Base-by-base conservation (phyloP, 2,797 vertebrate genomes). In the Xerus rutilus region DNA sequence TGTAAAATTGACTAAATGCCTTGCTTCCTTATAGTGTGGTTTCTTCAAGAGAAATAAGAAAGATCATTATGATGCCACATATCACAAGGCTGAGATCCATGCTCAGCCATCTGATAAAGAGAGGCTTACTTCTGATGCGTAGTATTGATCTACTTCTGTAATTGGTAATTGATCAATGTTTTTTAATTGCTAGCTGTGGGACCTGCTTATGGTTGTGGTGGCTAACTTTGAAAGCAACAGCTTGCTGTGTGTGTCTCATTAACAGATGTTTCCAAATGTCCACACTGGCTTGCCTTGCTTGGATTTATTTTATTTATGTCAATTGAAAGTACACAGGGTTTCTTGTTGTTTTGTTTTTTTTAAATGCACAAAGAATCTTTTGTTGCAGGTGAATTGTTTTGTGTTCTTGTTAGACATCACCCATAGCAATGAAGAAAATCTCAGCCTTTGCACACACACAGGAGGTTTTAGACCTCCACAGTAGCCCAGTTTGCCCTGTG, bases 71-170 rank as follows among this genome's bases (percentile, higher is more conserved):
- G 99, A 99, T 98, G 99, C 99, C 97, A 99, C 99, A 85, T 99
- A 99, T 99, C 99, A 99, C 98, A 99, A 99, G 99, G 99, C 99
- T 99, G 99, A 99, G 99, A 99, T 99, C 99, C 99, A 99, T 98
- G 98, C 99, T 99, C 99, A 99, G 99, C 99, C 99, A 8, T 99
- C 99, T 99, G 99, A 99, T 99, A 99, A 99, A 99, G 99, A 99
- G 98, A 99, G 99, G 98, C 99, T 99, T 98, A 99, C 99, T 98
- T 99, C 99, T 98, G 99, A 99, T 99, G 99, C 99, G 97, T 99
- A 99, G 99, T 99, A 98, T 98, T 99, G 98, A 98, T 99, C 98
- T 98, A 95, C 99, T 98, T 98, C 99, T 99, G 98, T 99, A 98
- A 98, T 99, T 99, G 99, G 99, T 99, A 99, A 99, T 98, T 97